These are phyloP conservation scores for Pangasius mekongensis DNA, from an alignment of 2,797 vertebrate species.

Conservation along the genomic window DNA sequence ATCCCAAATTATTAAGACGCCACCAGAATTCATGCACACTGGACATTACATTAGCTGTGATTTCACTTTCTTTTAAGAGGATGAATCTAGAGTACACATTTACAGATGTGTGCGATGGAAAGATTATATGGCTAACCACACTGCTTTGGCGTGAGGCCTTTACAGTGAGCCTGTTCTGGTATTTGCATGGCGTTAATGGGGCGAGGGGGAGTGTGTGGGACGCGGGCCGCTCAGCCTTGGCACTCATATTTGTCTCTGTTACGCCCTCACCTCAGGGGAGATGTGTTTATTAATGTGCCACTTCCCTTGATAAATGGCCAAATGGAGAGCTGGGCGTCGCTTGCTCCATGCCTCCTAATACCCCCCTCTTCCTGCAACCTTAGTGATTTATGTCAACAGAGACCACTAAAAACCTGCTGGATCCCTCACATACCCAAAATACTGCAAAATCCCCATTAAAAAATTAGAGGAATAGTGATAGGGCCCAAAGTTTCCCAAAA, in stretches of 20 bases:
- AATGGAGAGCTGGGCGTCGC: conserved; percentile 83
- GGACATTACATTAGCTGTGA: background rate
- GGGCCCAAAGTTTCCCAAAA: background rate
- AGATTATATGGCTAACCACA: conserved; percentile 60
- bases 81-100: background rate
- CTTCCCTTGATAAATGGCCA: conserved; percentile 89
- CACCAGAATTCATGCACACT: background rate
- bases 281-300: conserved; percentile 93
- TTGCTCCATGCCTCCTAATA: conserved; percentile 71
- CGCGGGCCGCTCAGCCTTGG: conserved; percentile 77
- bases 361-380: conserved; percentile 21
- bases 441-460: conserved; percentile 37
- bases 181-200: conserved; percentile 73
- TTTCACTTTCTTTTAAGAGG: background rate
- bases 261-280: conserved; percentile 85
- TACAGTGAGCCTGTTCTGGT: conserved; percentile 26
- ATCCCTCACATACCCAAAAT: conserved; percentile 50
- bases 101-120: conserved; percentile 38
- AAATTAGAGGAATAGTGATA: conserved; percentile 62
- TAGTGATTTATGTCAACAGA: conserved; percentile 69
- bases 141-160: conserved; percentile 7
- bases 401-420: conserved; percentile 27
- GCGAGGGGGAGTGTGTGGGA: conserved; percentile 66
- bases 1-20: conserved; percentile 20
- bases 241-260: conserved; percentile 90